Evolutionary conservation across 2,888 invertebrate genomes (phyloP), one percentile per base, ranked within the genome.

Genomic region (Abscondita cerata): DNA sequence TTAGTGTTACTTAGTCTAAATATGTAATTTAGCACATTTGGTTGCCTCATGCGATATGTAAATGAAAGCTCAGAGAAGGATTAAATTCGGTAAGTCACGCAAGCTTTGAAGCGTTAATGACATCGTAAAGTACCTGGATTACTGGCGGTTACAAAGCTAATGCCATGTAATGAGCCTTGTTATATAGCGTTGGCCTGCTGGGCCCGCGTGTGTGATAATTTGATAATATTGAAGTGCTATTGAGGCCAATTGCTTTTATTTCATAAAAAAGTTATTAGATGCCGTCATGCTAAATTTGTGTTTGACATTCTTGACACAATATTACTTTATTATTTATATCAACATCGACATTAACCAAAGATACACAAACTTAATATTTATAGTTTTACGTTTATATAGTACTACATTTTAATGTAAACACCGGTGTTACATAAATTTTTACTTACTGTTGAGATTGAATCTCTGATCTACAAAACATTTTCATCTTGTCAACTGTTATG

Each of bases 41-140:
- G 71, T 68, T 68, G 66, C 72, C 71, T 73, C 73, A 75, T 75
- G 76, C 75, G 74, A 75, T 76, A 77, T 77, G 76, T 75, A 76
- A 77, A 77, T 76, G 76, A 71, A 72, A 69, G 71, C 70, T 72
- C 65, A 65, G 68, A 70, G 69, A 68, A 66, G 70, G 72, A 73
- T 75, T 74, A 76, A 77, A 75, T 76, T 77, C 73, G 75, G 75
- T 75, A 77, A 76, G 78, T 76, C 78, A 76, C 76, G 77, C 75
- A 71, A 77, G 71, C 73, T 72, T 72, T 71, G 73, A 72, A 74
- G 75, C 76, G 72, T 77, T 76, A 77, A 76, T 73, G 75, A 72
- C 69, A 73, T 71, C 73, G 72, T 78, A 77, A 78, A 78, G 70
- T 75, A 77, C 76, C 76, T 76, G 75, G 77, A 76, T 77, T 77